Percentiles rank a stretch among this genome's conserved stretches.
phyloP scores from a whole-genome alignment of 2,888 invertebrate genomes.

The Chalcosyrphus nemorum region DNA sequence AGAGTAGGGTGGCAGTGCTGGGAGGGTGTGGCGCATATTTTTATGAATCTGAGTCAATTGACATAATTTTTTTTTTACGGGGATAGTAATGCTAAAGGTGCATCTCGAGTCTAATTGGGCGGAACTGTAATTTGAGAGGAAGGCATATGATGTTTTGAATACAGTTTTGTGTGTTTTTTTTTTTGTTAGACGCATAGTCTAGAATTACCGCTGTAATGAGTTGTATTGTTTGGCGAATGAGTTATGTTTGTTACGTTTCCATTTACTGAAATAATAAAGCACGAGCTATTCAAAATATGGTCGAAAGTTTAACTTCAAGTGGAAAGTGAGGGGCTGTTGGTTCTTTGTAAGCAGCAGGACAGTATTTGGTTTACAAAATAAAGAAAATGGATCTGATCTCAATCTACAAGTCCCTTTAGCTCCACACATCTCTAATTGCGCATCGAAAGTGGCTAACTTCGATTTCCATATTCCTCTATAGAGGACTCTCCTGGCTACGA shows the following conservation, averaged over 20 bases:
- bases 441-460: too few species aligned
- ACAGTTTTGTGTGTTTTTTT: neutral
- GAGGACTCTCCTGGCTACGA: too few species aligned
- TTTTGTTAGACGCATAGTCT: neutral
- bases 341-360: too few species aligned
- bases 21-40: constrained; percentile 34
- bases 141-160: neutral
- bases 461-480: too few species aligned
- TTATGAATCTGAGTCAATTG: constrained; percentile 38
- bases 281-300: too few species aligned
- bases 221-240: neutral
- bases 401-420: too few species aligned
- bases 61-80: neutral
- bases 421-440: too few species aligned
- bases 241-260: neutral
- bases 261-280: neutral
- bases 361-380: too few species aligned
- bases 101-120: constrained; percentile 36
- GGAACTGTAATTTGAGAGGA: constrained; percentile 43
- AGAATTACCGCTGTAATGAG: neutral
- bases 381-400: too few species aligned
- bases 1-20: neutral
- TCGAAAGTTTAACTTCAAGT: too few species aligned
- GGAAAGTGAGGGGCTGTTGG: too few species aligned
- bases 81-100: constrained; percentile 37